Conservation (phyloP, 2,888 invertebrate genomes). For the Meliscaeva auricollis region DNA sequence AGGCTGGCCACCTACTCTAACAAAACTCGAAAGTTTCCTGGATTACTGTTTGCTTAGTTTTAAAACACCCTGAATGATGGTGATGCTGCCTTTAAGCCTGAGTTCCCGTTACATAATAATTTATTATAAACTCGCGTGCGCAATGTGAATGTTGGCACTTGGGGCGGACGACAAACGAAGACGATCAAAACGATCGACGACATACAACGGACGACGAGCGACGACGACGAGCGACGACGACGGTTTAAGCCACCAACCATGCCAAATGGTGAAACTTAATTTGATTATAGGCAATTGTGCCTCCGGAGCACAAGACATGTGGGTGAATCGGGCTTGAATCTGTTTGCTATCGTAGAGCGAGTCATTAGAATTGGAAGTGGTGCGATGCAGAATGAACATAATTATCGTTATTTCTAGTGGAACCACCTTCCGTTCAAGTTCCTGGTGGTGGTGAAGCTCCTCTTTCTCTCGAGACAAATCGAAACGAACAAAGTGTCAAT, state of each 20-base stretch:
- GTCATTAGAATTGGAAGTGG: constrained; percentile 54
- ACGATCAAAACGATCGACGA: neutral
- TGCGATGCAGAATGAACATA: constrained; percentile 47
- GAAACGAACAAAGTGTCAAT: constrained; percentile 63
- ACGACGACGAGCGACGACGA: neutral
- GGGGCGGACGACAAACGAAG: constrained; percentile 6
- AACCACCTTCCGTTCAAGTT: constrained; percentile 8
- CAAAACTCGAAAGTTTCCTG: constrained; percentile 62
- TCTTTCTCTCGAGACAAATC: constrained; percentile 35
- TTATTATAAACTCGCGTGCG: constrained; percentile 60
- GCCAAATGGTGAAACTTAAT: constrained; percentile 71
- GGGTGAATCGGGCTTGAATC: constrained; percentile 44
- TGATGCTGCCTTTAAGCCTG: constrained; percentile 29
- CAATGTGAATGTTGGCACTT: constrained; percentile 50
- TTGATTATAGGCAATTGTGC: constrained; percentile 63
- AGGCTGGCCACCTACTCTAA: constrained; percentile 56
- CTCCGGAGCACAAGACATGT: constrained; percentile 31
- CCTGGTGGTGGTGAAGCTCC: neutral
- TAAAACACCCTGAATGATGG: constrained; percentile 27
- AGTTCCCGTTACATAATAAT: constrained; percentile 75
- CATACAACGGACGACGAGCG: neutral
- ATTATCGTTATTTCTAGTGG: constrained; percentile 39
- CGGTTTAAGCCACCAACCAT: constrained; percentile 44
- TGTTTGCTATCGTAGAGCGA: constrained; percentile 19
- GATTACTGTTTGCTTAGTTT: constrained; percentile 29